Base-by-base conservation (phyloP, 2,888 invertebrate species). In the Barypeithes pellucidus region DNA sequence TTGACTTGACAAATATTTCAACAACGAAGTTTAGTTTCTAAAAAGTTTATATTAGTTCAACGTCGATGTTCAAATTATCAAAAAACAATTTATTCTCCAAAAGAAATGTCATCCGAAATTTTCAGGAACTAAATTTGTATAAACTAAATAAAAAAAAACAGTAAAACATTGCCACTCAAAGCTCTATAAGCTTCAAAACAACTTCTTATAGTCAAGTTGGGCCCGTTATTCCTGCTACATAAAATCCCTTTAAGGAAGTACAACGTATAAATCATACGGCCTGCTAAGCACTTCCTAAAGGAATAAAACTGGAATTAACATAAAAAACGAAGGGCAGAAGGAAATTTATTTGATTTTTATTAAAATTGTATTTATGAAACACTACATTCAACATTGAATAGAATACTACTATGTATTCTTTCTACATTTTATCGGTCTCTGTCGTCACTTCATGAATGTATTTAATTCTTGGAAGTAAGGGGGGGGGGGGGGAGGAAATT, bases 391-490 rank as follows among this genome's bases (percentile, higher is more conserved):
- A 52, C 29, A 33, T 33, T 24, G 24, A 24, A 24, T 24, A 24
- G n/a, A n/a, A n/a, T 52, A 14, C 24, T 52, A 33, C 5, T 33
- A 52, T 61, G 41, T 61, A 43, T 61, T 61, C 24, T 24, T 61
- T 61, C 11, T 24, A 7, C 43, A 61, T 43, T 39, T 61, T 61
- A 61, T 61, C 61, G 43, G 12, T 24, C 61, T 61, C 43, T n/a
- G n/a, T 61, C 61, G 22, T 41, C 61, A 61, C 61, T 41, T 61
- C 43, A 61, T 61, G 43, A 61, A 61, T 36, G 61, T 61, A 61
- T 61, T 61, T 61, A 24, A 43, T 61, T 61, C 43, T 12, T 22
- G 2, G n/a, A 41, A 41, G n/a, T 14, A 3, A 22, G 36, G 52
- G 52, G 43, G 61, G n/a, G n/a, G n/a, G n/a, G n/a, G n/a, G n/a